These are phyloP conservation scores for Tineola bisselliella DNA, from an alignment of 2,888 invertebrate species.

Conservation along the genomic window DNA sequence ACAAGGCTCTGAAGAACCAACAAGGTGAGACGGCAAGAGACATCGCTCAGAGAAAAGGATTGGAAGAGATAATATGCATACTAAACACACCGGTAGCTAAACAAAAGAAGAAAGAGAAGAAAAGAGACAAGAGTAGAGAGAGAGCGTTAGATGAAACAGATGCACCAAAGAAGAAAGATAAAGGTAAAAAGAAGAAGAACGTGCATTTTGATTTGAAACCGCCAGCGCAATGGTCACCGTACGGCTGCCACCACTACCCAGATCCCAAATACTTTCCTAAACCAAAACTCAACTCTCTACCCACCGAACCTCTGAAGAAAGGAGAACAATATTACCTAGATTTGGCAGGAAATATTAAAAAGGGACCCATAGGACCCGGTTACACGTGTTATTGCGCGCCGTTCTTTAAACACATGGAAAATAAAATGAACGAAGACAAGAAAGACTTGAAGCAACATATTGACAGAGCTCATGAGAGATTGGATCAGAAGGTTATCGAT, in stretches of 20 bases:
- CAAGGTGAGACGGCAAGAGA: constrained; percentile 91
- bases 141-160: constrained; percentile 65
- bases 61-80: constrained; percentile 84
- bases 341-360: constrained; percentile 92
- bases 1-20: constrained; percentile 74
- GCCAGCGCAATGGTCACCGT: constrained; percentile 82
- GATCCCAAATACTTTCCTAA: constrained; percentile 86
- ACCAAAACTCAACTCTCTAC: constrained; percentile 85
- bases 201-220: constrained; percentile 64
- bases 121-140: constrained; percentile 60
- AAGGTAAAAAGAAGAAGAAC: constrained; percentile 57
- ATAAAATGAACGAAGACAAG: constrained; percentile 81
- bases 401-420: constrained; percentile 88
- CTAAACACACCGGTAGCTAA: constrained; percentile 68
- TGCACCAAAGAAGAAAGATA: constrained; percentile 47
- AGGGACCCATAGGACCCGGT: constrained; percentile 94
- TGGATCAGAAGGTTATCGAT: constrained; percentile 84
- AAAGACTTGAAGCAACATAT: constrained; percentile 81
- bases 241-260: constrained; percentile 91
- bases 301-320: constrained; percentile 83
- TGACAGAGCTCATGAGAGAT: constrained; percentile 79
- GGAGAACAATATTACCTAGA: constrained; percentile 96
- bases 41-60: constrained; percentile 87
- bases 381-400: constrained; percentile 95
- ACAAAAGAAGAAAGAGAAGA: constrained; percentile 46